Evolutionary conservation across 1,140 invertebrate species (phyloP).

Genomic region (Drosophila insularis): DNA sequence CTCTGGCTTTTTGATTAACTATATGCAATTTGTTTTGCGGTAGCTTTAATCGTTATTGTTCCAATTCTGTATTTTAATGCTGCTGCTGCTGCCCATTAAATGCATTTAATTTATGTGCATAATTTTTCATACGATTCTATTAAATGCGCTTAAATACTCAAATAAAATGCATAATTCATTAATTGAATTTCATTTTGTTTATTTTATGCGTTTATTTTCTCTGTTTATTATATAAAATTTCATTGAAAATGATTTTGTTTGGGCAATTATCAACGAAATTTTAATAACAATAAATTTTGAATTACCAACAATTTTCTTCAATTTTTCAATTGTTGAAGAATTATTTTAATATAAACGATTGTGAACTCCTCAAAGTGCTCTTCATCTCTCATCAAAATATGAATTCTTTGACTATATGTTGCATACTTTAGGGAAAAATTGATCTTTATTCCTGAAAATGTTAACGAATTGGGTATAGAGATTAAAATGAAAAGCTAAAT

Average conservation of each 20-base stretch:
- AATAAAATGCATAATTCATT: slow-evolving; percentile 62
- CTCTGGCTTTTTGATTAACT: slow-evolving; percentile 45
- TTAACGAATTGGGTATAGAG: too few relatives aligned
- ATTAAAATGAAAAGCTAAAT: too few relatives aligned
- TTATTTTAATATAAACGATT: too few relatives aligned
- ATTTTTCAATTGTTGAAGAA: too few relatives aligned
- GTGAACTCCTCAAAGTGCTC: too few relatives aligned
- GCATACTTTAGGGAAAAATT: too few relatives aligned
- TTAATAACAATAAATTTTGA: too few relatives aligned
- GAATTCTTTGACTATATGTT: too few relatives aligned
- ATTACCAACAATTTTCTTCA: too few relatives aligned
- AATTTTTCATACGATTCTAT: slow-evolving; percentile 46
- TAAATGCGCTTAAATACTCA: slow-evolving; percentile 56
- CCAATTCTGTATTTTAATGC: slow-evolving; percentile 11
- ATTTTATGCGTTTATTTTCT: background rate
- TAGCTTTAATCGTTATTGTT: slow-evolving; percentile 44
- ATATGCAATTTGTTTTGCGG: slow-evolving; percentile 29
- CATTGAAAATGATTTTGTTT: background rate
- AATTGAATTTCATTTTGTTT: slow-evolving; percentile 33
- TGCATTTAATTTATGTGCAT: slow-evolving; percentile 68
- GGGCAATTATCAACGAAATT: background rate
- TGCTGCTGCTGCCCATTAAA: slow-evolving; percentile 41
- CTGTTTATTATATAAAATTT: background rate
- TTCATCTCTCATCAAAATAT: too few relatives aligned
- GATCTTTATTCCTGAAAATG: too few relatives aligned